Percentiles rank a stretch among this genome's conserved stretches.
Evolutionary conservation across 2,888 invertebrate species (phyloP).

Genomic region (Aromia moschata): DNA sequence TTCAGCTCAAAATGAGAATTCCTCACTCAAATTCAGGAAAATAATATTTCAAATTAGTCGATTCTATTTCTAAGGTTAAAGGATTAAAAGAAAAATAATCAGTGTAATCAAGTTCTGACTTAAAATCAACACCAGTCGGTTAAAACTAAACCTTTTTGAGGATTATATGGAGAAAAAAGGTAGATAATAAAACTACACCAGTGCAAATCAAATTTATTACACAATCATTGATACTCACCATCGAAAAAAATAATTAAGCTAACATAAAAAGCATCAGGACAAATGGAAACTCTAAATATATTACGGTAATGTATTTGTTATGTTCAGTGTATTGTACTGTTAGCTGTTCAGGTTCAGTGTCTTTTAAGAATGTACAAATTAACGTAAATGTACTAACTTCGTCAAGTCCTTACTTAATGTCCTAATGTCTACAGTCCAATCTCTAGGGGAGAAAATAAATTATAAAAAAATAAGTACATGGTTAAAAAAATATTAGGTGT

Average conservation of each 20-base stretch:
- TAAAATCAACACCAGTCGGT: no score
- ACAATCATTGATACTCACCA: not conserved
- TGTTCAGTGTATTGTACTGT: slow-evolving; percentile 23
- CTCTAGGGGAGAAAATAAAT: slow-evolving; percentile 19
- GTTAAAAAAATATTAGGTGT: not conserved
- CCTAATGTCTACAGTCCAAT: slow-evolving; percentile 22
- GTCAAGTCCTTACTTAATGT: slow-evolving; percentile 23
- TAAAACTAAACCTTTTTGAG: no score
- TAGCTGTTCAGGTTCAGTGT: slow-evolving; percentile 24
- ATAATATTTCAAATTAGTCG: no score
- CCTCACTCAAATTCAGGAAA: no score
- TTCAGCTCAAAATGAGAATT: no score
- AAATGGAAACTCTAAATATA: slow-evolving; percentile 10
- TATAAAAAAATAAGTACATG: slow-evolving; percentile 14
- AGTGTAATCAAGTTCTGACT: no score
- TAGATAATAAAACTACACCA: not conserved
- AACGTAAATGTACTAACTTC: slow-evolving; percentile 23
- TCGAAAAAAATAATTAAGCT: slow-evolving; percentile 4
- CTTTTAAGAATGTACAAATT: slow-evolving; percentile 12
- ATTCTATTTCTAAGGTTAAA: no score
- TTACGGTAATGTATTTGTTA: slow-evolving; percentile 17
- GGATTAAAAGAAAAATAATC: no score
- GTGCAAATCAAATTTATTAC: slow-evolving; percentile 13
- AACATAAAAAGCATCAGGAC: slow-evolving; percentile 11
- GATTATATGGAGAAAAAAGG: no score